Base-by-base conservation (phyloP, 2,113 vertebrate species). In the Ailurus styani region DNA sequence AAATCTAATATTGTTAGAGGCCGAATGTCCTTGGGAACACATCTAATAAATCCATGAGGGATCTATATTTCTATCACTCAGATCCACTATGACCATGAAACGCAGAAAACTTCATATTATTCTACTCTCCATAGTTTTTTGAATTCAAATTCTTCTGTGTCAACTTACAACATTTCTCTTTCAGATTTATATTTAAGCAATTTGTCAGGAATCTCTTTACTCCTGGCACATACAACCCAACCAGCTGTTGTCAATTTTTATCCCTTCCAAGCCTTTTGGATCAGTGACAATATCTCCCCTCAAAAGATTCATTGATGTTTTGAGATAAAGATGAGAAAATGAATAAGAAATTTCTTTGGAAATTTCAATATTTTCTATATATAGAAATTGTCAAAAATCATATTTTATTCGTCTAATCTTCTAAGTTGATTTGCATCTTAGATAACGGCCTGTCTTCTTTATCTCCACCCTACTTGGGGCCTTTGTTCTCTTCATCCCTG, bases 111-210 rank as follows among this genome's bases (percentile, higher is more conserved):
- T 18, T 87, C 2, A 50, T 57, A 42, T 87, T 91, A 23, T 52
- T 11, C n/a, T 92, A 31, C 52, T 78, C 90, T 52, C 37, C 17
- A 94, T 62, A 42, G 20, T 90, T 73, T 40, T 18, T 82, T 85
- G 66, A 52, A 78, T 73, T 95, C 57, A 77, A n/a, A 54, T 73
- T 88, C 34, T 83, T 87, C 37, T 64, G 12, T 88, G 34, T 94
- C 87, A 90, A 75, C 55, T 54, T 54, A 34, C 55, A 54, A 83
- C 31, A 96, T 91, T 92, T 85, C 34, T 81, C 82, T 97, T 94
- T 27, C 27, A 54, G 50, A 86, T 85, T 90, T 96, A 85, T 66
- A 90, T 68, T 52, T 86, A 47, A 85, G 81, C 20, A 85, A 52
- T 81, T 85, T 95, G 6, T 84, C 47, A 85, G 73, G 55, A 31